These are phyloP conservation scores for Pentalonia nigronervosa DNA, from an alignment of 1,140 invertebrate genomes.

Conservation along the genomic window DNA sequence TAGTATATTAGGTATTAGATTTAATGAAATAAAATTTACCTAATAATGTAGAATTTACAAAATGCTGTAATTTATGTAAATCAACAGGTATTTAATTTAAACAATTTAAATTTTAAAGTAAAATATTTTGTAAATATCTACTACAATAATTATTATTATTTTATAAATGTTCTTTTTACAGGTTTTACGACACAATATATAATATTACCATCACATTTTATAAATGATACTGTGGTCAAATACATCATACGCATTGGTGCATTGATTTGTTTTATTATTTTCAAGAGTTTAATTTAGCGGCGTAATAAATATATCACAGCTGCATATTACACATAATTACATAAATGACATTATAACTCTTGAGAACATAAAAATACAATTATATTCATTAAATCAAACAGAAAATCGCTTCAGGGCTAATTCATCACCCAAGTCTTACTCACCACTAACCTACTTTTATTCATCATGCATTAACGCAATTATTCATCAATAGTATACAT, in stretches of 20 bases:
- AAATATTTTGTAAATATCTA: neutral
- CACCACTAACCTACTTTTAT: neutral
- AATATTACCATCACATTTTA: neutral
- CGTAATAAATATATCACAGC: neutral
- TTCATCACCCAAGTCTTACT: neutral
- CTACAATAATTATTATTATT: neutral
- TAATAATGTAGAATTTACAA: neutral
- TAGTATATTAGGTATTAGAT: neutral
- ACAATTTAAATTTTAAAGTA: neutral
- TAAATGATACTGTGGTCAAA: neutral
- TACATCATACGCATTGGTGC: neutral
- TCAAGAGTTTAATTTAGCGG: neutral
- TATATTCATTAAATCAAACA: neutral
- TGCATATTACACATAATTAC: neutral
- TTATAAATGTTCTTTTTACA: neutral
- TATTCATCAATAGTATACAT: neutral
- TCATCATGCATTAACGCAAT: neutral
- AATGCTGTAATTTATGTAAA: neutral
- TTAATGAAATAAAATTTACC: neutral
- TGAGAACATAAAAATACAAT: slow-evolving; percentile 1
- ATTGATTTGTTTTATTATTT: neutral
- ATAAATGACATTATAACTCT: neutral
- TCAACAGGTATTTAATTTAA: neutral
- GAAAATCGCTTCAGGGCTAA: neutral
- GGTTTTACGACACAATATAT: neutral